Evolutionary conservation across 2,888 invertebrate species (phyloP).

Genomic region (Caenorhabditis sinica): DNA sequence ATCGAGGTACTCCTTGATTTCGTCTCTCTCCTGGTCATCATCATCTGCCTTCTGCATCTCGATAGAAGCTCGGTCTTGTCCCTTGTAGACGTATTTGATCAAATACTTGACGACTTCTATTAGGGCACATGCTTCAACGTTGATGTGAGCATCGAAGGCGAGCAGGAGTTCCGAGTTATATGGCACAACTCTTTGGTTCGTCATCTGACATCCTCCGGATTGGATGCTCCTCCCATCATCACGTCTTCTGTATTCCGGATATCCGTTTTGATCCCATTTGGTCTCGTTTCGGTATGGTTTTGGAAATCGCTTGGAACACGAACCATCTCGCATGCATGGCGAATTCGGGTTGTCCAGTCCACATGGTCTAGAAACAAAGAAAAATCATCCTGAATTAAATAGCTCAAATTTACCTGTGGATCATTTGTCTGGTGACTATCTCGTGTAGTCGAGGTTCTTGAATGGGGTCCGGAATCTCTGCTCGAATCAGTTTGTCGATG

Average conservation of each 20-base stretch:
- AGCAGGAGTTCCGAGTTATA: slow-evolving; percentile 79
- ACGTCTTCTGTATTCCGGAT: slow-evolving; percentile 83
- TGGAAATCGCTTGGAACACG: slow-evolving; percentile 84
- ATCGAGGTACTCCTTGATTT: slow-evolving; percentile 50
- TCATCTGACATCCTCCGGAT: background rate
- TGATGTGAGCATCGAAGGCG: slow-evolving; percentile 67
- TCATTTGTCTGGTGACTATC: slow-evolving; percentile 72
- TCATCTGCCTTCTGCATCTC: background rate
- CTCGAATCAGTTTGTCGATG: slow-evolving; percentile 54
- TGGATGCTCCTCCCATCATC: slow-evolving; percentile 66
- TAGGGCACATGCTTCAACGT: slow-evolving; percentile 80
- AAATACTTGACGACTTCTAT: slow-evolving; percentile 63
- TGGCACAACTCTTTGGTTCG: slow-evolving; percentile 84
- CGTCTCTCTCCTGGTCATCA: slow-evolving; percentile 15
- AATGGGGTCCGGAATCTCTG: slow-evolving; percentile 74
- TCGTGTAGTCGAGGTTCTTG: slow-evolving; percentile 68
- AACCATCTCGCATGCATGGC: slow-evolving; percentile 83
- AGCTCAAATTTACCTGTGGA: slow-evolving; percentile 72
- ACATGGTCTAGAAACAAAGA: background rate
- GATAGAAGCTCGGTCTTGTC: background rate
- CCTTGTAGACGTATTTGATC: slow-evolving; percentile 34
- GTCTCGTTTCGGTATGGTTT: slow-evolving; percentile 80
- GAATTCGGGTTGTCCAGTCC: background rate
- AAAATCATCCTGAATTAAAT: background rate
- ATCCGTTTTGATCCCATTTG: slow-evolving; percentile 80